Conservation (phyloP, 2,797 vertebrate species). For the Pantherophis alleghaniensis region DNA sequence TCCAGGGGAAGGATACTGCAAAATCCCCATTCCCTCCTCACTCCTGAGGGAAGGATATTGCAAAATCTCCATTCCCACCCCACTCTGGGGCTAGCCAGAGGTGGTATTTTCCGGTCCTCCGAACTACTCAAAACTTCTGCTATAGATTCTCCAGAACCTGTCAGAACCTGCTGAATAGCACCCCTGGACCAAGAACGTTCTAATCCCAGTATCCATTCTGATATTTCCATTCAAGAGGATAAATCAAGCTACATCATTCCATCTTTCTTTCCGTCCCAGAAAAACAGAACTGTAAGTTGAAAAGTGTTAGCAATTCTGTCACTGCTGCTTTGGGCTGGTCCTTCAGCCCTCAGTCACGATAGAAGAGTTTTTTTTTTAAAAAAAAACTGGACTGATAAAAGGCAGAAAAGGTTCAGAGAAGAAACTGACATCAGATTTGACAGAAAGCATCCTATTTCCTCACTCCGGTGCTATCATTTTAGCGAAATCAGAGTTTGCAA, state of each 20-base stretch:
- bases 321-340: too few relatives aligned
- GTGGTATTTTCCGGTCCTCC: too few relatives aligned
- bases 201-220: too few relatives aligned
- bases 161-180: too few relatives aligned
- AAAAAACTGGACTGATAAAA: background rate
- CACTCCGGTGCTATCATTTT: background rate
- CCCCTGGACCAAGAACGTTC: background rate
- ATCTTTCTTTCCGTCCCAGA: conserved; percentile 55
- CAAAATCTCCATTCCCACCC: too few relatives aligned
- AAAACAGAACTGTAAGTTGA: conserved; percentile 31
- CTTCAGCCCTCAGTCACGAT: background rate
- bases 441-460: background rate
- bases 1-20: too few relatives aligned
- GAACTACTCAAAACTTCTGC: too few relatives aligned
- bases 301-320: conserved; percentile 48
- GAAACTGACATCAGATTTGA: background rate
- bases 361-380: background rate
- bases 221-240: accelerated
- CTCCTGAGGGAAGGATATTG: too few relatives aligned
- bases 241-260: background rate
- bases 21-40: too few relatives aligned
- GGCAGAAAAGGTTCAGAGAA: background rate
- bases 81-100: too few relatives aligned
- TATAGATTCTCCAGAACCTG: too few relatives aligned
- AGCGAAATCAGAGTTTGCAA: background rate